Conservation (phyloP, 2,113 vertebrate species). For the Diphyllodes magnificus region DNA sequence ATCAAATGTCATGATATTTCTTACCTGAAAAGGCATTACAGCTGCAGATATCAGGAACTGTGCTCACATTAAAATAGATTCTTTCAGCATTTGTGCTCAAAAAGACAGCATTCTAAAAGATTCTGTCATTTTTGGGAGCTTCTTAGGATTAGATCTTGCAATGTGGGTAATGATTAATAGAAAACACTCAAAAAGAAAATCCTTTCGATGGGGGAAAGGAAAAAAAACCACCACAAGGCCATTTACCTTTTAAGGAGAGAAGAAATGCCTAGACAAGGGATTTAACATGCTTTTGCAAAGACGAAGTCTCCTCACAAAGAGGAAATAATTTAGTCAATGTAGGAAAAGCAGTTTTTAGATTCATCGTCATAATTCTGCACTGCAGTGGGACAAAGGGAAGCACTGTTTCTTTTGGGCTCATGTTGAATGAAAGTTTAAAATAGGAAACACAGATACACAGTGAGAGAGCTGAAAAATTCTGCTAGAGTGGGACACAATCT, state of each 20-base stretch:
- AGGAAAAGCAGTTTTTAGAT: not conserved
- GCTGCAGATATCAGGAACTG: slow-evolving; percentile 48
- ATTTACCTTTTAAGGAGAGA: slow-evolving; percentile 1
- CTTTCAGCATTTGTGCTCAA: slow-evolving; percentile 54
- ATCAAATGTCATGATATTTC: slow-evolving; percentile 79
- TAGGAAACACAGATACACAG: not conserved
- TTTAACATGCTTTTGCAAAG: not conserved
- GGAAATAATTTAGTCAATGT: not conserved
- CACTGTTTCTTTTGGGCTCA: not conserved
- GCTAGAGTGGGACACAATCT: slow-evolving; percentile 7
- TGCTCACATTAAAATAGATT: slow-evolving; percentile 66
- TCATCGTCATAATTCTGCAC: not conserved
- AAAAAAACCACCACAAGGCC: not conserved
- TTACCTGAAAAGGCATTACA: slow-evolving; percentile 68
- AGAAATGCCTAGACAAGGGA: not conserved
- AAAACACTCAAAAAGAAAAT: not conserved
- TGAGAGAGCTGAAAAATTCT: not conserved
- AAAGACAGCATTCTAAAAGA: slow-evolving; percentile 30
- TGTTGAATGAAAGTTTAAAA: not conserved
- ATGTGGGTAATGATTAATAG: not conserved
- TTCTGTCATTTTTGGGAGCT: slow-evolving; percentile 56
- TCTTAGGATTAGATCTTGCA: slow-evolving; percentile 12
- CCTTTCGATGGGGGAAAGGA: not conserved
- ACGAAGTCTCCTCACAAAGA: not conserved
- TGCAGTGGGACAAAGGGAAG: not conserved